These are phyloP conservation scores for Acholoe squamosa DNA, from an alignment of 2,888 invertebrate species.

Conservation along the genomic window DNA sequence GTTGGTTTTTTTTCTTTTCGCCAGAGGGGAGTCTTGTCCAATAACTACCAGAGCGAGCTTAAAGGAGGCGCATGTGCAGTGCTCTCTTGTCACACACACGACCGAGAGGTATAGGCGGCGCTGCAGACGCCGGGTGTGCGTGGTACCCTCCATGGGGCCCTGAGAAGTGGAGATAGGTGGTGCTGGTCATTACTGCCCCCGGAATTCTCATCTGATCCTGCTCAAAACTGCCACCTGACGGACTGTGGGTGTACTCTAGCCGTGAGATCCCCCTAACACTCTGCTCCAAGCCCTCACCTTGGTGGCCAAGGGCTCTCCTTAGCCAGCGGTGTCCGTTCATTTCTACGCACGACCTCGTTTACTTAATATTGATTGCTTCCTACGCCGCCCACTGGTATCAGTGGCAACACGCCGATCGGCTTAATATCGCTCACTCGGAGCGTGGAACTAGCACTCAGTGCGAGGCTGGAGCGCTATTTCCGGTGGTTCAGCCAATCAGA, in stretches of 20 bases:
- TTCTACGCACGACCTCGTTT: constrained; percentile 26
- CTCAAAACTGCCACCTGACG: not conserved
- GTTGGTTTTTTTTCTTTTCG: too few relatives aligned
- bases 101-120: not conserved
- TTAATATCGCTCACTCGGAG: constrained; percentile 42
- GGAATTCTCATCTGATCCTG: constrained; percentile 9
- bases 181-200: constrained; percentile 18
- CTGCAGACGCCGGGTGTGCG: not conserved
- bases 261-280: not conserved
- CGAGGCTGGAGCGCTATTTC: constrained; percentile 9
- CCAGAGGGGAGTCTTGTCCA: not conserved
- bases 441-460: constrained; percentile 9
- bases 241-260: not conserved
- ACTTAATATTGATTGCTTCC: constrained; percentile 15
- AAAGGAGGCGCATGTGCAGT: not conserved
- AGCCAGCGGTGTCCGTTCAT: not conserved
- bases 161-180: constrained; percentile 1
- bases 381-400: not conserved
- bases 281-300: not conserved
- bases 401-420: constrained; percentile 46
- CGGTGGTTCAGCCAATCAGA: constrained; percentile 31
- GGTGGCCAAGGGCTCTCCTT: not conserved
- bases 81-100: not conserved
- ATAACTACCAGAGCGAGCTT: not conserved
- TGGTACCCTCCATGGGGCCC: not conserved